These are phyloP conservation scores for Anoplophora glabripennis DNA, from an alignment of 1,140 invertebrate species.

Conservation along the genomic window DNA sequence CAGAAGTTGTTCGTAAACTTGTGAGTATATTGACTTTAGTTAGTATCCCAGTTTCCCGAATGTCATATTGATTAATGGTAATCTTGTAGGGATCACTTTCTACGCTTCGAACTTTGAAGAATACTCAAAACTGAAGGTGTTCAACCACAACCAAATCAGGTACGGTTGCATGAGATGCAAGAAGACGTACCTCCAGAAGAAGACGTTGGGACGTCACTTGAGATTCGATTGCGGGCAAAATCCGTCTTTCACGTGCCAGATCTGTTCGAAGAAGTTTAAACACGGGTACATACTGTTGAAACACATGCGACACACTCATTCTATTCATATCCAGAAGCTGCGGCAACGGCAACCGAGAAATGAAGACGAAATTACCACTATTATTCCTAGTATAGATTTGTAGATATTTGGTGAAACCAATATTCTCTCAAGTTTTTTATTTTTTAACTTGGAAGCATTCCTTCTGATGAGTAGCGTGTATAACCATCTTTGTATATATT, in stretches of 20 bases:
- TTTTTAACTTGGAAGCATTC: no score
- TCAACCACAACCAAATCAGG: conserved; percentile 37
- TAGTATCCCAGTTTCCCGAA: no score
- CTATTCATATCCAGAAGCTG: conserved; percentile 40
- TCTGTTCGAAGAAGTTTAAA: conserved; percentile 53
- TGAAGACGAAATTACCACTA: conserved; percentile 16
- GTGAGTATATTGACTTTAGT: no score
- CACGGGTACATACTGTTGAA: conserved; percentile 53
- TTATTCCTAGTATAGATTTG: conserved; percentile 10
- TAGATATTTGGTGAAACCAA: background rate
- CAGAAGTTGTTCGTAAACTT: background rate
- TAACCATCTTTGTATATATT: no score
- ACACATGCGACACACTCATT: conserved; percentile 47
- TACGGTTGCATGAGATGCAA: conserved; percentile 60
- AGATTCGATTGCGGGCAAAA: conserved; percentile 60
- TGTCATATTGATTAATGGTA: conserved; percentile 5
- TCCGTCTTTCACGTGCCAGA: conserved; percentile 62
- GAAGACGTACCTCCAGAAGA: conserved; percentile 58
- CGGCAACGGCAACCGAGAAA: conserved; percentile 28
- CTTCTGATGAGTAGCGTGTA: no score
- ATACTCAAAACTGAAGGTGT: conserved; percentile 36
- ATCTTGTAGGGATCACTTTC: conserved; percentile 26
- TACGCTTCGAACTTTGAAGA: conserved; percentile 38
- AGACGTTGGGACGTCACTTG: conserved; percentile 52
- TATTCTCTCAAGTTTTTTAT: no score